These are phyloP conservation scores for Drosophila grimshawi DNA, from an alignment of 1,140 invertebrate genomes.

Conservation along the genomic window DNA sequence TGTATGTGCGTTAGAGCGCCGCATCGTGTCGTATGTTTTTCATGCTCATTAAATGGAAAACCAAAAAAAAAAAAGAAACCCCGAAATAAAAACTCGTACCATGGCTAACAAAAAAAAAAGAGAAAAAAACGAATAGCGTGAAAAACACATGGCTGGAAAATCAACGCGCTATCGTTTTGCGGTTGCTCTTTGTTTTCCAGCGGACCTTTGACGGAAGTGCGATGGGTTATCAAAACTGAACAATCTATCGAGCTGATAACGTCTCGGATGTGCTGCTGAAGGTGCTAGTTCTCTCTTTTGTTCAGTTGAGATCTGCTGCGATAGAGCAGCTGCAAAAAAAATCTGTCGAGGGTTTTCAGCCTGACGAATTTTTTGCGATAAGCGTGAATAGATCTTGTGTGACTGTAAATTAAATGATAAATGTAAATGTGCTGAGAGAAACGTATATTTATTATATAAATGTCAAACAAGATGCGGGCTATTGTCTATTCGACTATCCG, in stretches of 20 bases:
- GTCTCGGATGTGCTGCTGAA: constrained; percentile 35
- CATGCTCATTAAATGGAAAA: constrained; percentile 74
- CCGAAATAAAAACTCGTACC: constrained; percentile 46
- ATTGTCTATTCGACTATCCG: neutral
- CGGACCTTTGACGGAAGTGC: constrained; percentile 57
- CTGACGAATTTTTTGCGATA: constrained; percentile 53
- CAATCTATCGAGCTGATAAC: constrained; percentile 55
- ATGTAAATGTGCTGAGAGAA: constrained; percentile 32
- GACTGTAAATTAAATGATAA: constrained; percentile 55
- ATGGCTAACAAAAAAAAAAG: constrained; percentile 1
- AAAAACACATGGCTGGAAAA: constrained; percentile 53
- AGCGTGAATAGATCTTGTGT: constrained; percentile 39
- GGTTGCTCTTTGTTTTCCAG: constrained; percentile 53
- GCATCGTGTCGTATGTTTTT: constrained; percentile 51
- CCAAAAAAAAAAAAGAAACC: constrained; percentile 53
- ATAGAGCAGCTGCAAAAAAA: constrained; percentile 67
- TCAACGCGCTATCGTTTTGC: constrained; percentile 52
- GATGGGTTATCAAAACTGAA: constrained; percentile 60
- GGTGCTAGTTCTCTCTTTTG: constrained; percentile 58
- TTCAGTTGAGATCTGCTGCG: constrained; percentile 23
- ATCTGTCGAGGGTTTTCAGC: constrained; percentile 19
- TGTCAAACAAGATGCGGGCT: constrained; percentile 52
- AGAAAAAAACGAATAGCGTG: constrained; percentile 57
- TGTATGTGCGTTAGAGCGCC: constrained; percentile 33
- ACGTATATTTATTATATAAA: constrained; percentile 47